Conservation (phyloP, 2,888 invertebrate species). For the Chaetoderma sp. region DNA sequence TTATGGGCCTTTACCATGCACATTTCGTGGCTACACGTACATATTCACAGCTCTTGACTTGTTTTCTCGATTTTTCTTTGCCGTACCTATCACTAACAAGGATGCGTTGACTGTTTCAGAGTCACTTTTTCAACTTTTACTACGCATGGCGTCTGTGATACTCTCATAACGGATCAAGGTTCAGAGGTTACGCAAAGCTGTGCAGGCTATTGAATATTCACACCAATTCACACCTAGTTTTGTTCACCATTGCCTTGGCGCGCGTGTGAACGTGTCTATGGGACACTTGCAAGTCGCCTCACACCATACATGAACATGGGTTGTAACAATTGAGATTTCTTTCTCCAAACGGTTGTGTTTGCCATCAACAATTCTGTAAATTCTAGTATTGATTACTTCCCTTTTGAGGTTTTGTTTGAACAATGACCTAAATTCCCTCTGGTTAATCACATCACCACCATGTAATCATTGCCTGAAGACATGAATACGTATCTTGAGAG, state of each 20-base stretch:
- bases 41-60: neutral
- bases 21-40: neutral
- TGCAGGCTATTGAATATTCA: too few relatives aligned
- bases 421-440: neutral
- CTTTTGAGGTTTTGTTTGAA: slow-evolving; percentile 15
- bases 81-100: neutral
- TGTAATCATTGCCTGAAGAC: neutral
- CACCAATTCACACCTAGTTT: neutral
- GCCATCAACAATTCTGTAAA: neutral
- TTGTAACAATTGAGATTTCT: neutral
- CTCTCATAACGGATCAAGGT: slow-evolving; percentile 2
- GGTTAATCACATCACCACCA: neutral
- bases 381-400: neutral
- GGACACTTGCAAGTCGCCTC: neutral
- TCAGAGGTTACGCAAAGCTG: slow-evolving; percentile 3
- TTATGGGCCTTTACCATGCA: neutral
- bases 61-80: neutral
- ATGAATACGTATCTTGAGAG: neutral
- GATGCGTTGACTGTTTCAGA: neutral
- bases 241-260: slow-evolving; percentile 4
- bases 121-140: slow-evolving; percentile 1
- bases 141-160: neutral
- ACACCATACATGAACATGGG: neutral
- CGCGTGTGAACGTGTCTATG: neutral
- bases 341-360: neutral